phyloP scores from a whole-genome alignment of 1,140 invertebrate genomes.

The Melitaea cinxia region DNA sequence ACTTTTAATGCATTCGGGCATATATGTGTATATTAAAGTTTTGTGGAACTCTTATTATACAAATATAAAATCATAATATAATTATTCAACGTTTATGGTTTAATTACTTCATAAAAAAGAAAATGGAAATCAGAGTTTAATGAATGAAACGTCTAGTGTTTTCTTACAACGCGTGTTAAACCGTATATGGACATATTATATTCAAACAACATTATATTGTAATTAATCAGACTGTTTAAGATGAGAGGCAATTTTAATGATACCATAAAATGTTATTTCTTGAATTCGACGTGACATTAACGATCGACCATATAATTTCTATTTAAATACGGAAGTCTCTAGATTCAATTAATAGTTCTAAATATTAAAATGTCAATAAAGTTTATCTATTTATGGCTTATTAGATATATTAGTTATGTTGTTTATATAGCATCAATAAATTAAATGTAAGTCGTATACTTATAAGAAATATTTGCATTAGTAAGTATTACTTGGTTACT shows the following conservation, averaged over 20 bases:
- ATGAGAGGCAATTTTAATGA: slow-evolving; percentile 1
- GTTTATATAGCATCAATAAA: slow-evolving; percentile 1
- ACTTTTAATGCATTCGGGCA: too few relatives aligned
- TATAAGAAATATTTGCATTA: neutral
- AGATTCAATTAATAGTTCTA: slow-evolving; percentile 4
- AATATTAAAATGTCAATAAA: slow-evolving; percentile 1
- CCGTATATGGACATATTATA: neutral
- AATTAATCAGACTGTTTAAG: neutral
- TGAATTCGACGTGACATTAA: slow-evolving; percentile 30
- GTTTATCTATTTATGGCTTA: slow-evolving; percentile 1
- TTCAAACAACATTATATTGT: neutral
- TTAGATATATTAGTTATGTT: neutral
- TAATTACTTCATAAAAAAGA: too few relatives aligned
- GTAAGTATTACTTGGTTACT: neutral
- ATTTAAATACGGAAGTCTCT: slow-evolving; percentile 25
- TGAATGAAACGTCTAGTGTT: too few relatives aligned
- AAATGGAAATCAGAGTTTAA: too few relatives aligned
- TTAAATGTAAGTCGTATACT: neutral
- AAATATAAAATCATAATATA: too few relatives aligned
- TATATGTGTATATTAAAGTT: too few relatives aligned
- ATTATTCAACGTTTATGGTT: too few relatives aligned
- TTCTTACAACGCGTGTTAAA: too few relatives aligned
- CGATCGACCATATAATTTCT: slow-evolving; percentile 25
- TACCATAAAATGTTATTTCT: neutral
- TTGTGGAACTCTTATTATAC: too few relatives aligned